These are phyloP conservation scores for Ectropis grisescens DNA, from an alignment of 1,140 invertebrate species.

Conservation along the genomic window DNA sequence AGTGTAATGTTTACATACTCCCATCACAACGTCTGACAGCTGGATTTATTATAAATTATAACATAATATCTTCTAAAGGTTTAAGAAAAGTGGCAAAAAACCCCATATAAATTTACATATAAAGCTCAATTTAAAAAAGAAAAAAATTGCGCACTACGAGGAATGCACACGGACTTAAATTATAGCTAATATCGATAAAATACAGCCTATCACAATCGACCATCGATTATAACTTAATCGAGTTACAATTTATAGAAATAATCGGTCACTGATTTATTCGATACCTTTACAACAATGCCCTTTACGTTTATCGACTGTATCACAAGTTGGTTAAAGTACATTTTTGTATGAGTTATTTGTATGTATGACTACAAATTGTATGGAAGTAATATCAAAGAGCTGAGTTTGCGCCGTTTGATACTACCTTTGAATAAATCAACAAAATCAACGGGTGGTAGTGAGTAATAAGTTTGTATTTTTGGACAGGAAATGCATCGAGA, in stretches of 20 bases:
- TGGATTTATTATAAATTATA: too few relatives aligned
- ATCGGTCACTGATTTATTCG: slow-evolving; percentile 61
- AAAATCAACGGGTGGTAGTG: slow-evolving; percentile 60
- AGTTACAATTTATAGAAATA: slow-evolving; percentile 68
- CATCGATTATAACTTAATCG: slow-evolving; percentile 67
- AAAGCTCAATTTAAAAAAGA: too few relatives aligned
- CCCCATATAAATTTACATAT: too few relatives aligned
- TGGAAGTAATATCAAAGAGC: slow-evolving; percentile 48
- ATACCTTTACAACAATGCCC: slow-evolving; percentile 10
- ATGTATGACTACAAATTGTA: slow-evolving; percentile 50
- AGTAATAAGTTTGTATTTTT: slow-evolving; percentile 47
- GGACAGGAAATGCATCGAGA: slow-evolving; percentile 26
- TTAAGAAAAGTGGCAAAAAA: too few relatives aligned
- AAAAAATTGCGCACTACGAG: too few relatives aligned
- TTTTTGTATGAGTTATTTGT: slow-evolving; percentile 9
- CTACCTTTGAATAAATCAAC: slow-evolving; percentile 63
- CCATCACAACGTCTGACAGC: too few relatives aligned
- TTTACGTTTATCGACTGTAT: slow-evolving; percentile 1
- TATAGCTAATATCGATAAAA: too few relatives aligned
- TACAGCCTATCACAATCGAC: slow-evolving; percentile 22
- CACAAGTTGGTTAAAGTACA: slow-evolving; percentile 8
- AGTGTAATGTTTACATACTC: too few relatives aligned
- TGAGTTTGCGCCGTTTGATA: slow-evolving; percentile 40
- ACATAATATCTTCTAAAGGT: too few relatives aligned
- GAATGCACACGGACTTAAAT: too few relatives aligned